Conservation (phyloP, 2,797 vertebrate genomes). For the Sebastes iracundus region DNA sequence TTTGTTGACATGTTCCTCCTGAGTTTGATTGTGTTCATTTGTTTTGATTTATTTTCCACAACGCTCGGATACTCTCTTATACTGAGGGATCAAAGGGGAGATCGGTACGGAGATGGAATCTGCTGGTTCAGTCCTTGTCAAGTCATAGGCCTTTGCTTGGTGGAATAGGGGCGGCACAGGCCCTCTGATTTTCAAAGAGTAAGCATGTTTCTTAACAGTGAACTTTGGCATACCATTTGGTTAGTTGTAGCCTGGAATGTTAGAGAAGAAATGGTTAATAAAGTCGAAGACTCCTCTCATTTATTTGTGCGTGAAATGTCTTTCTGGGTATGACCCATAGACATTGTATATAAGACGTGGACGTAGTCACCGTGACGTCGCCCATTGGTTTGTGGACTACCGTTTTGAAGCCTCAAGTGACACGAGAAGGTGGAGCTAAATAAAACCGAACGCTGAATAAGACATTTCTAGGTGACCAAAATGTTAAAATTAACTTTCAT, state of each 20-base stretch:
- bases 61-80: conserved; percentile 50
- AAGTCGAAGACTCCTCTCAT: neutral
- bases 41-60: conserved; percentile 54
- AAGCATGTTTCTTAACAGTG: neutral
- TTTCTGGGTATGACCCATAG: no score
- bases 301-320: neutral
- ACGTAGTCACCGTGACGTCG: no score
- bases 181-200: no score
- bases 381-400: no score
- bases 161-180: neutral
- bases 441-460: no score
- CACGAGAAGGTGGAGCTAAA: no score
- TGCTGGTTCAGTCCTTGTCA: neutral
- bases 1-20: conserved; percentile 66
- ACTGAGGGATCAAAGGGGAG: conserved; percentile 33
- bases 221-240: neutral
- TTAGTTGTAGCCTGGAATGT: neutral
- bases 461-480: no score
- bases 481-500: no score
- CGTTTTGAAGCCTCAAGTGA: no score
- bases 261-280: neutral
- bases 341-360: no score
- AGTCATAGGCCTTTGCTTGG: neutral
- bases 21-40: conserved; percentile 67
- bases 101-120: neutral